phyloP scores from a whole-genome alignment of 2,888 invertebrate species.

The Axea sp. region DNA sequence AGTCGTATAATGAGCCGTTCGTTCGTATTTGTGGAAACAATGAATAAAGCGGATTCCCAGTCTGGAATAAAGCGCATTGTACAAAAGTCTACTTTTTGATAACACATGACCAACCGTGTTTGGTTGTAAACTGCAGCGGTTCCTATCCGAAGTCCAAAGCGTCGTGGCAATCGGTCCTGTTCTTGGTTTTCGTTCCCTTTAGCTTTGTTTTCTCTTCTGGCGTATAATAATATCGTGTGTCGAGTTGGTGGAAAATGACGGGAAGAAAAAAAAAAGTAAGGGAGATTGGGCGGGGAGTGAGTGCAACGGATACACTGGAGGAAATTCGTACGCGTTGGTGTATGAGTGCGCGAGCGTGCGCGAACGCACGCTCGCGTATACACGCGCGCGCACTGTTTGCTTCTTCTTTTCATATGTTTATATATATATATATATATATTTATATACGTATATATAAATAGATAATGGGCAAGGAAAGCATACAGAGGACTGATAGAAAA shows the following conservation, averaged over 20 bases:
- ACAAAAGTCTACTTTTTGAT: slow-evolving; percentile 52
- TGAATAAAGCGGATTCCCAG: slow-evolving; percentile 45
- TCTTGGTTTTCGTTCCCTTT: slow-evolving; percentile 28
- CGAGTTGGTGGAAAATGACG: slow-evolving; percentile 33
- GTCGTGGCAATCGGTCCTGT: slow-evolving; percentile 40
- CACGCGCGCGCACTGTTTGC: slow-evolving; percentile 2
- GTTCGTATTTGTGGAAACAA: not conserved
- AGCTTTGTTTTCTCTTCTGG: slow-evolving; percentile 31
- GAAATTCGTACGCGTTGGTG: slow-evolving; percentile 13
- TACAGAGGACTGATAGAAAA: slow-evolving; percentile 62
- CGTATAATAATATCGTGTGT: slow-evolving; percentile 44
- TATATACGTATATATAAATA: slow-evolving; percentile 47
- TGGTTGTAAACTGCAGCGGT: slow-evolving; percentile 42
- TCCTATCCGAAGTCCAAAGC: slow-evolving; percentile 40
- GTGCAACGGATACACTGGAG: slow-evolving; percentile 40
- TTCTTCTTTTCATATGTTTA: slow-evolving; percentile 8
- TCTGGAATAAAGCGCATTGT: slow-evolving; percentile 51
- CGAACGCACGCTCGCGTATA: not conserved
- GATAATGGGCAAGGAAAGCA: slow-evolving; percentile 60
- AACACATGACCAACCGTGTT: slow-evolving; percentile 52
- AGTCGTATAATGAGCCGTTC: not conserved
- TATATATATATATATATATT: slow-evolving; percentile 31
- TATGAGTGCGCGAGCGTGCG: not conserved
- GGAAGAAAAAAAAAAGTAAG: slow-evolving; percentile 23
- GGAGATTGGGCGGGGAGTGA: slow-evolving; percentile 10